phyloP scores from a whole-genome alignment of 2,113 vertebrate genomes.

The Pygoscelis adeliae region DNA sequence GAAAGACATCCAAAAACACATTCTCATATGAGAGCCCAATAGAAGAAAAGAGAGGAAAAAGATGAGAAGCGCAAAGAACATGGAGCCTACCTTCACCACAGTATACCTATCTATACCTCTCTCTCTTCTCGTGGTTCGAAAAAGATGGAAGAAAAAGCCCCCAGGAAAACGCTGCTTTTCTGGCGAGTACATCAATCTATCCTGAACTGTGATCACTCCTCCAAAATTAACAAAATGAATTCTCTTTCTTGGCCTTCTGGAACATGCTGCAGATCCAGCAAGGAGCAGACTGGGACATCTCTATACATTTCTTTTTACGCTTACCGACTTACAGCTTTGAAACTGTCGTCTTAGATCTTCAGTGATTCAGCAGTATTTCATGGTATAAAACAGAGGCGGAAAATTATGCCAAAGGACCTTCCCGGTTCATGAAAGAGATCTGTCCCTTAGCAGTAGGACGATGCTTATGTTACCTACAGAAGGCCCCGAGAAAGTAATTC shows the following conservation, averaged over 20 bases:
- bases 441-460: neutral
- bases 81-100: neutral
- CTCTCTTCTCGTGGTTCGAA: neutral
- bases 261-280: neutral
- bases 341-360: neutral
- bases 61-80: neutral
- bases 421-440: neutral
- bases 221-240: neutral
- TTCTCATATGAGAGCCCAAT: neutral
- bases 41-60: neutral
- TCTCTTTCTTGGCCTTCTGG: neutral
- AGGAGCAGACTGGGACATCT: neutral
- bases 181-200: neutral
- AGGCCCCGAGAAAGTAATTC: rapidly evolving
- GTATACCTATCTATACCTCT: too few species aligned
- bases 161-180: neutral
- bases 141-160: neutral
- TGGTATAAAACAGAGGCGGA: neutral
- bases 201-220: neutral
- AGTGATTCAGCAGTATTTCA: neutral
- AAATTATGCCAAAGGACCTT: neutral
- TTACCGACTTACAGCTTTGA: neutral
- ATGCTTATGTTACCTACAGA: neutral
- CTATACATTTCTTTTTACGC: neutral
- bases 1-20: neutral